Evolutionary conservation across 2,888 invertebrate genomes (phyloP).

Genomic region (Isotomurus palustris): DNA sequence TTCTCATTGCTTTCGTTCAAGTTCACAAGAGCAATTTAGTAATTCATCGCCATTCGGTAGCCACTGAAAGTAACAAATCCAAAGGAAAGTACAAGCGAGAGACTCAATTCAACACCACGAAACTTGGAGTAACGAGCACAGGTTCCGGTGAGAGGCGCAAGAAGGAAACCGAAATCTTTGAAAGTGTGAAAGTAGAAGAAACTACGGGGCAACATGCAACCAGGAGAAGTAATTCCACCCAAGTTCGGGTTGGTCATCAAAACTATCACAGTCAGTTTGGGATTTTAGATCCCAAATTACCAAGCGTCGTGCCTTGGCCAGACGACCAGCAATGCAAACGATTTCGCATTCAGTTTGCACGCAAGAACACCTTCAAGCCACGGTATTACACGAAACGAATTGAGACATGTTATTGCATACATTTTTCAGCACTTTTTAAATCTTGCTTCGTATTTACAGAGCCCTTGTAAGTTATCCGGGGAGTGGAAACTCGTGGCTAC

Average conservation of each 20-base stretch:
- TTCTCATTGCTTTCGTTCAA: conserved; percentile 36
- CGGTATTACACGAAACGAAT: conserved; percentile 26
- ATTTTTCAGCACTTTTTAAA: conserved; percentile 4
- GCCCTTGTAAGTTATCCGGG: conserved; percentile 49
- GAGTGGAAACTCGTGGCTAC: conserved; percentile 49
- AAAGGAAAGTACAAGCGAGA: conserved; percentile 6
- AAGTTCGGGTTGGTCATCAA: conserved; percentile 44
- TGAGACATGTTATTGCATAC: neutral
- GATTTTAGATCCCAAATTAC: conserved; percentile 7
- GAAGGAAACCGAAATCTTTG: neutral
- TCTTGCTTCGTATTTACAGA: conserved; percentile 28
- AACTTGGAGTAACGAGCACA: neutral
- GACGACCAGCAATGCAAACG: conserved; percentile 44
- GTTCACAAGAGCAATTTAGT: neutral
- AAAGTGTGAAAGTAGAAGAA: neutral
- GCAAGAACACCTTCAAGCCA: conserved; percentile 45
- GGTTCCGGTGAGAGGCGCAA: neutral
- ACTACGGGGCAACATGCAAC: conserved; percentile 20
- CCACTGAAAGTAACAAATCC: neutral
- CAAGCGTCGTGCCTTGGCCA: conserved; percentile 43
- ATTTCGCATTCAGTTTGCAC: conserved; percentile 46
- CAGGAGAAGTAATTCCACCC: conserved; percentile 45
- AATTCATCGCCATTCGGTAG: neutral
- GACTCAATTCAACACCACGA: neutral
- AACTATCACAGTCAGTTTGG: conserved; percentile 32